Conservation (phyloP, 2,113 vertebrate species). For the Bungarus multicinctus region DNA sequence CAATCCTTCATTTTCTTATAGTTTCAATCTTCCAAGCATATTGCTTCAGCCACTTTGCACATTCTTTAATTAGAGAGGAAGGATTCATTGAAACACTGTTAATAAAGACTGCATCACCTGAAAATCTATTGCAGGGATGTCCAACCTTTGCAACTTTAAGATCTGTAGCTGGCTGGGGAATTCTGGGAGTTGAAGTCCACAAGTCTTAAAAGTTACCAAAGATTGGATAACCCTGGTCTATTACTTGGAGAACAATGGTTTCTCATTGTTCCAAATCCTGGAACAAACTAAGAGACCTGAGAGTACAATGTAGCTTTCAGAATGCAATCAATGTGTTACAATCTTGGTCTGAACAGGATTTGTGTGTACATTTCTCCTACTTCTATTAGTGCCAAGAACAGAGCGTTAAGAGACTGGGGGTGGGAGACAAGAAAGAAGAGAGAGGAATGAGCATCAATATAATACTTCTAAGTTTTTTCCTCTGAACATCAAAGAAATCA, state of each 20-base stretch:
- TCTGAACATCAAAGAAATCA: background rate
- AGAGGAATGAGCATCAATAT: conserved; percentile 36
- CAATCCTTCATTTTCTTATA: background rate
- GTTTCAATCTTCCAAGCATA: background rate
- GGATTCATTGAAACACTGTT: background rate
- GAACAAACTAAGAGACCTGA: background rate
- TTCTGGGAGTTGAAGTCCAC: background rate
- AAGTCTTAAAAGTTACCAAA: background rate
- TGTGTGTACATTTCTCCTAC: background rate
- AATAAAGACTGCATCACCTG: background rate
- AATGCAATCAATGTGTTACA: conserved; percentile 7
- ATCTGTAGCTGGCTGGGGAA: background rate
- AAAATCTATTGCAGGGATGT: background rate
- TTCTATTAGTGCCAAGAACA: background rate
- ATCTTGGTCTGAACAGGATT: conserved; percentile 18
- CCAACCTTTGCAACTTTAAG: background rate
- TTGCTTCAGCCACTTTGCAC: background rate
- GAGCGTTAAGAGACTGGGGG: conserved; percentile 21
- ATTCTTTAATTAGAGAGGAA: background rate
- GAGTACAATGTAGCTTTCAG: conserved; percentile 4
- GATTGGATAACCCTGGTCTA: background rate
- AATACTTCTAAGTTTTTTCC: conserved; percentile 23
- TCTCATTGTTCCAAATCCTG: background rate
- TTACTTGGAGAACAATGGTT: background rate
- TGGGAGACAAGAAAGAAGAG: background rate